These are phyloP conservation scores for Heliconius hermathena DNA, from an alignment of 1,140 invertebrate species.

Conservation along the genomic window DNA sequence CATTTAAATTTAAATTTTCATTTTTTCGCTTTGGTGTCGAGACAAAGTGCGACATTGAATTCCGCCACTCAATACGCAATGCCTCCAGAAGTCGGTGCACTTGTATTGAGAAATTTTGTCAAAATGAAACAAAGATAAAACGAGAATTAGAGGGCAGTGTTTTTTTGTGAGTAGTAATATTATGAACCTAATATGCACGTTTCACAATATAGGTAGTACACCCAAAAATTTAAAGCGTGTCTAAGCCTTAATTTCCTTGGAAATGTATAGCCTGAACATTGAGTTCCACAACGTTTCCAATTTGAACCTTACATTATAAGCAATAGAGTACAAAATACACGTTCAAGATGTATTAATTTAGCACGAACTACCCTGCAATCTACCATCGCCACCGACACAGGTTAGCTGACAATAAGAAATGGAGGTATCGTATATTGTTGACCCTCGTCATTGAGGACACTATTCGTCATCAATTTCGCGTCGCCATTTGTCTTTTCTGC, in stretches of 20 bases:
- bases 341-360: not conserved
- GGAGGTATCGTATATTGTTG: conserved; percentile 35
- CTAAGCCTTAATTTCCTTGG: not conserved
- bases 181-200: no score
- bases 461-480: conserved; percentile 37
- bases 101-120: no score
- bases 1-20: no score
- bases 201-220: not conserved
- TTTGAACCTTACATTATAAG: not conserved
- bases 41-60: no score
- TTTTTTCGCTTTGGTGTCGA: no score
- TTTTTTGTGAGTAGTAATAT: not conserved
- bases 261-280: not conserved
- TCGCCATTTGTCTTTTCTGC: conserved; percentile 34
- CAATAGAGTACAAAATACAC: not conserved
- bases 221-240: conserved; percentile 1
- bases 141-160: no score
- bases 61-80: no score
- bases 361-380: not conserved
- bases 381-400: not conserved
- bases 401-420: conserved; percentile 28
- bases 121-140: not conserved
- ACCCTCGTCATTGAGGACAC: conserved; percentile 37
- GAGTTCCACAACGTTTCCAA: not conserved
- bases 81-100: no score